Evolutionary conservation across 2,888 invertebrate genomes (phyloP).

Genomic region (Palloptera scutellata): DNA sequence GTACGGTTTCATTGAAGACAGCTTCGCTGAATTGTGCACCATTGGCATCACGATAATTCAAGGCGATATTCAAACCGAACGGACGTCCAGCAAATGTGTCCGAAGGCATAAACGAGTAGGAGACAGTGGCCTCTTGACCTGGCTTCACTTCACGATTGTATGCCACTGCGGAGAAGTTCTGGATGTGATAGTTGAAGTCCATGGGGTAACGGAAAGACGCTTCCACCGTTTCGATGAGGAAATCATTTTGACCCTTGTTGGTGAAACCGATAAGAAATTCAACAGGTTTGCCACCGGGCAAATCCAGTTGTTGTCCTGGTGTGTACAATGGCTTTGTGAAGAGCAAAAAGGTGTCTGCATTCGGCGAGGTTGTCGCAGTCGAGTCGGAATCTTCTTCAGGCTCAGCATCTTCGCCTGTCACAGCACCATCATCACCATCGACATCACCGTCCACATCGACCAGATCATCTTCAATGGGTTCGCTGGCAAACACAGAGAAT

Average conservation of each 20-base stretch:
- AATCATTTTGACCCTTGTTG: constrained; percentile 92
- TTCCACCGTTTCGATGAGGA: constrained; percentile 90
- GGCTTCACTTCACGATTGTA: constrained; percentile 90
- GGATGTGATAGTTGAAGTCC: constrained; percentile 98
- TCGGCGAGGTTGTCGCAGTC: constrained; percentile 74
- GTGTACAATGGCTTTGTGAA: constrained; percentile 82
- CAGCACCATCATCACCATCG: constrained; percentile 71
- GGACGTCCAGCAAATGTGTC: constrained; percentile 97
- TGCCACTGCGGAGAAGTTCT: constrained; percentile 93
- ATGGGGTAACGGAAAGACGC: constrained; percentile 99
- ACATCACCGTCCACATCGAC: constrained; percentile 78
- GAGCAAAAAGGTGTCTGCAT: constrained; percentile 89
- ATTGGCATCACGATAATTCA: constrained; percentile 85
- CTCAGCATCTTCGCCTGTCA: constrained; percentile 70
- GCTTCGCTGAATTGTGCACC: constrained; percentile 78
- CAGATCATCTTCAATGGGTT: constrained; percentile 66
- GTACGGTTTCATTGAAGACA: constrained; percentile 97
- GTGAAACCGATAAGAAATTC: constrained; percentile 96
- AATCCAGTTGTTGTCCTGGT: constrained; percentile 73
- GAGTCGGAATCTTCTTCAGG: constrained; percentile 67
- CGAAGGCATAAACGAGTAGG: constrained; percentile 93
- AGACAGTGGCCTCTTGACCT: constrained; percentile 91
- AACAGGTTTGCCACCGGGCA: constrained; percentile 83
- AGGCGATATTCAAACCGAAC: constrained; percentile 91
- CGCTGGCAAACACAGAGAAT: constrained; percentile 65